Evolutionary conservation across 2,113 vertebrate genomes (phyloP), one percentile per base, ranked within the genome.

Genomic region (Nannospalax galili): DNA sequence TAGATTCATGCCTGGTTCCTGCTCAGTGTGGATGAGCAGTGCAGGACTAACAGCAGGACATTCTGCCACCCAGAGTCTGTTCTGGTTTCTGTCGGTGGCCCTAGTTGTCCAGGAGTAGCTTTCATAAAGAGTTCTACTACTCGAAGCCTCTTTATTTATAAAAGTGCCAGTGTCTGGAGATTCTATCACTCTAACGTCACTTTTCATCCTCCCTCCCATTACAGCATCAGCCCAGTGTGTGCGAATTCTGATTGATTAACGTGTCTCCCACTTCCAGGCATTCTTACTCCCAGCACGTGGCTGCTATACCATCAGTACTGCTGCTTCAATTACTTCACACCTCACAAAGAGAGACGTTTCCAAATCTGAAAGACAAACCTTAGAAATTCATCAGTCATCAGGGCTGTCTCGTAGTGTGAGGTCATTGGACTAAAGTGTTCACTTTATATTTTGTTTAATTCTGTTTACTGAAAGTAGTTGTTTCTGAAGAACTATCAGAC

Each of bases 281-380:
- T 24, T 42, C 35, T 48, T 20, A 20, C 12, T 40, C 9, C 79
- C 24, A 28, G 10, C 3, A 30, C 37, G 4, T 28, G 32, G 30
- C 48, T 62, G 26, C 32, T 84, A 16, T 14, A 35, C 58, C 22
- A 0, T 19, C 7, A 30, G 24, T 14, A 64, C 14, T 35, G 74
- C 11, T 32, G 73, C 28, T 77, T 28, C 26, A 19, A 24, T 16
- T 1, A 62, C 24, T 32, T 81, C 40, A 3, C 6, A 15, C 42
- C 48, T 90, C 42, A 52, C 26, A 78, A 75, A 26, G 32, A 73
- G 32, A 69, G 48, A 80, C 2, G 20, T 19, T 74, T 24, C 60
- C 70, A 65, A 20, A 20, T 90, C 72, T 80, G n/a, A 74, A 84
- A 92, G 40, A 75, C 17, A 65, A 94, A 78, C 60, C 69, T 17